Evolutionary conservation across 2,113 vertebrate species (phyloP), one percentile per base, ranked within the genome.

Genomic region (Vulpes vulpes): DNA sequence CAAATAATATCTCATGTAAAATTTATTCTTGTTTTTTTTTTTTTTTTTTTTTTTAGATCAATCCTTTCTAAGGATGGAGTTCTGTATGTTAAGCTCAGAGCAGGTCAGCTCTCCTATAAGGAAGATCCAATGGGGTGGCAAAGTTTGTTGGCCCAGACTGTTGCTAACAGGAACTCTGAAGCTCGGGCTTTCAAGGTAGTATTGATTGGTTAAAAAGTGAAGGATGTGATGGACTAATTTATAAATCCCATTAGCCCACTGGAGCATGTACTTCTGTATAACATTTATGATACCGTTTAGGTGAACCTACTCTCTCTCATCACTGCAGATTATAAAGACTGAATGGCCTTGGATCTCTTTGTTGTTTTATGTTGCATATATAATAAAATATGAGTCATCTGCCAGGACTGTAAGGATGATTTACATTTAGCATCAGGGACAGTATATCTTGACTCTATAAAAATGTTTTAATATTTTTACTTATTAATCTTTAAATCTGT

Each of bases 91-190:
- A 99, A 99, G 95, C 99, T 99, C 12, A 98, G 99, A 27, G 99
- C 99, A 0, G 99, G 99, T 49, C 99, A 99, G 98, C 99, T 99
- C 35, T 99, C 99, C 4, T 99, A 99, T 98, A 99, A 99, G 97
- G 99, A 99, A 11, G 99, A 99, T 94, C 99, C 99, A 0, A 99
- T 99, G 98, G 99, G 99, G 30, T 99, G 99, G 99, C 99, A 99
- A 98, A 99, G 99, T 96, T 98, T 99, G 35, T 96, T 99, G 91
- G 99, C 99, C 9, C 99, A 99, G 88, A 99, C 99, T 0, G 99
- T 99, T 92, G 99, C 99, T 96, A 99, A 99, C 80, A 98, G 98
- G 35, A 99, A 98, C 96, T 99, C 99, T 0, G 99, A 99, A 97
- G 99, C 99, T 8, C 98, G 99, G 53, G 98, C 99, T 0, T 99